Evolutionary conservation across 2,113 vertebrate species (phyloP), one percentile per base, ranked within the genome.

Genomic region (Phalacrocorax pelagicus): DNA sequence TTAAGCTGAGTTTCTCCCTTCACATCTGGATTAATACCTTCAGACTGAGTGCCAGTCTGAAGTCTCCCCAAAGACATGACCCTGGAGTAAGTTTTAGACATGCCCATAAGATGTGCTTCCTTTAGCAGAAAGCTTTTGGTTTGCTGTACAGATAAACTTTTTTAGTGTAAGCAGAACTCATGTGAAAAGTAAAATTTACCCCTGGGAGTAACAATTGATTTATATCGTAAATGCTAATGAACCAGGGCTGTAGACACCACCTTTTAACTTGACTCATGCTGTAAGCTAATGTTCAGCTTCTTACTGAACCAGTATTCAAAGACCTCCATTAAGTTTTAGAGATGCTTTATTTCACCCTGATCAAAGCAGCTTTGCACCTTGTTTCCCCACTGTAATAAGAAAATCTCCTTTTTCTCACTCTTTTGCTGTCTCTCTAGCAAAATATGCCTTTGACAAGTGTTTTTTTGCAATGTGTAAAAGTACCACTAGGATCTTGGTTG

Each of bases 1-100:
- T 32, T 22, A 66, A 82, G 9, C 13, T 49, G 20, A 47, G 5
- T 32, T 79, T 66, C 57, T 6, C 19, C 30, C 54, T 65, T 88
- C 13, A 5, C 10, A 4, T 49, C 36, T 49, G 67, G 14, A 69
- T 80, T 40, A 42, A 32, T 61, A 71, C 15, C 19, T 70, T 85
- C 46, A 46, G 4, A 11, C 6, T 0, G 3, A 88, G 26, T 15
- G 17, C 14, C 65, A 49, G 18, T 3, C 24, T 44, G 14, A 80
- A 66, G 16, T 4, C 11, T 52, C 30, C 46, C n/a, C 17, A 3
- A 79, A 92, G 81, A 20, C 44, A 36, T 0, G 0, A 23, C 21
- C 26, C 24, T 0, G 1, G 59, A 47, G 27, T n/a, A 47, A 55
- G n/a, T 72, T 90, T 81, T 17, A 59, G 65, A 16, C 3, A 3